Evolutionary conservation across 2,113 vertebrate genomes (phyloP), one percentile per base, ranked within the genome.

Genomic region (Eleginops maclovinus): DNA sequence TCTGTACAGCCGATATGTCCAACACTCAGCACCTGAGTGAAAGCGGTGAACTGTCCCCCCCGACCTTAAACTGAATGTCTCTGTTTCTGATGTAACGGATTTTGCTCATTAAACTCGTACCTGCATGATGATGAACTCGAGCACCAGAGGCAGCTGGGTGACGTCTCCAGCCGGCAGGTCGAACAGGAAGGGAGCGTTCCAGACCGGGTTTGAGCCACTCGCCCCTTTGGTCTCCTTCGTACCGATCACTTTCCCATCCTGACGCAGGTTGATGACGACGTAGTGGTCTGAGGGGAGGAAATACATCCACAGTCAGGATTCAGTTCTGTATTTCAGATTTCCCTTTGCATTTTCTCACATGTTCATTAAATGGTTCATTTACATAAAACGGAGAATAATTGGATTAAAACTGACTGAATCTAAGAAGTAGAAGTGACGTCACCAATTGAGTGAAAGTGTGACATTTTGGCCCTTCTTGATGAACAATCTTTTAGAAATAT

Each of bases 101-200:
- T 43, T 26, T 55, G 3, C 4, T 2, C 43, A 26, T 14, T 36
- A 36, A 51, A 0, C 1, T 63, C 82, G 31, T 36, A 36, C 96
- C 94, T 96, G 96, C 95, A 95, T 95, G 64, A 96, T 13, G 0
- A 93, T 77, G 75, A 96, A 93, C 83, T 96, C 95, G 28, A 96
- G 50, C 22, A 87, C 67, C 67, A 97, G 43, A 0, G 86, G 73
- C 9, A 95, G 91, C 75, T 93, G 75, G 63, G 84, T 82, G 84
- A 95, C 88, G 85, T 95, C 94, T 50, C 95, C 96, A 0, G 90
- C 0, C 0, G 96, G 96, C 22, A 96, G 14, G 41, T 81, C 94
- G 80, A 96, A 96, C 36, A 97, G 93, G 81, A 97, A 97, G 0
- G 95, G 95, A 1, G 84, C 77, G 4, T 97, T 97, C 96, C 96